Evolutionary conservation across 2,888 invertebrate species (phyloP), one percentile per base, ranked within the genome.

Genomic region (Apamea anceps): DNA sequence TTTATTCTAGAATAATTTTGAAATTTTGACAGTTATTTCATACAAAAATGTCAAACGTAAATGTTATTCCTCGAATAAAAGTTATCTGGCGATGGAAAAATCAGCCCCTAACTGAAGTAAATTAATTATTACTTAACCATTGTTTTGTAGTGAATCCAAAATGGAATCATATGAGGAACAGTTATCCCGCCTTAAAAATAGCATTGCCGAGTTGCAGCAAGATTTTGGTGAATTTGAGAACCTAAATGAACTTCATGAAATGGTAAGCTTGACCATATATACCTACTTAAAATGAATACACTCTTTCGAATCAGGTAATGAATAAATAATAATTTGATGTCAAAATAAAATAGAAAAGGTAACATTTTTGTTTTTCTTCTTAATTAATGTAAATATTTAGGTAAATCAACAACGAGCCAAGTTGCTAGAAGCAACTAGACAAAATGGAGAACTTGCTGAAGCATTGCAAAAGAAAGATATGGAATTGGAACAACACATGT

Each of bases 171-270:
- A 96, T 84, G 94, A 95, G 87, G 88, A 94, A 45, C 94, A 96
- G 87, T 87, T 97, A 67, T 81, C 90, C 13, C 84, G 91, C 48
- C 90, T 96, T 8, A 95, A 95, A 88, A 90, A 85, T 73, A 92
- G 95, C n/a, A 93, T 96, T 51, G 80, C 87, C 32, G 91, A 94
- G 82, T 84, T 96, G 62, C 93, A 95, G 88, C 89, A 94, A 80
- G 94, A 95, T 81, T 95, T 95, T 84, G 95, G 94, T 32, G 94
- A 94, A 82, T 93, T 95, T 79, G 93, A 95, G 85, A 94, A 94
- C 85, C 84, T 95, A n/a, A 90, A 89, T 70, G 92, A 94, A 57
- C 91, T 96, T 62, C 93, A 91, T 66, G 93, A 93, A 79, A 94
- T 93, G 93, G 96, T 96, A 91, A 88, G 66, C 18, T 66, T 51